These are phyloP conservation scores for Eurystomus glaucurus DNA, from an alignment of 2,797 vertebrate species.

Conservation along the genomic window DNA sequence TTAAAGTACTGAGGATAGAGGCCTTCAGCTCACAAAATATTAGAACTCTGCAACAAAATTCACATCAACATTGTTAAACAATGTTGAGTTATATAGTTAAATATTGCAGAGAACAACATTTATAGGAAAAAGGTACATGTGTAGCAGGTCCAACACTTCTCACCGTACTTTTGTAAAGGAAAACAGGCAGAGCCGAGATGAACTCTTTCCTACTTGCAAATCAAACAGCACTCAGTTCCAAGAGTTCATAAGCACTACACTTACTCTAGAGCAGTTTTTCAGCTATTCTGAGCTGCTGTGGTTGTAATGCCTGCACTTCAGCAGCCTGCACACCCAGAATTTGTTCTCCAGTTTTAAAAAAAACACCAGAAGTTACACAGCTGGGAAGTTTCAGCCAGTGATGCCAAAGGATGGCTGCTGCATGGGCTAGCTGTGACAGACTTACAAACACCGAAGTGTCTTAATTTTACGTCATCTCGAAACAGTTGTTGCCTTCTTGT, in stretches of 20 bases:
- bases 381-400: neutral
- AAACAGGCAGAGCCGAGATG: neutral
- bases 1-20: neutral
- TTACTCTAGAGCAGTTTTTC: neutral
- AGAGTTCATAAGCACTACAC: neutral
- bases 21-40: neutral
- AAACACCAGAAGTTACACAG: neutral
- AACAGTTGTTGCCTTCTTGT: neutral
- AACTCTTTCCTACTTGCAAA: neutral
- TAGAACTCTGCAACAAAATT: neutral
- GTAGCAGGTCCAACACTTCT: neutral
- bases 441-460: neutral
- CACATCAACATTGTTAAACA: neutral
- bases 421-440: neutral
- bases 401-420: neutral
- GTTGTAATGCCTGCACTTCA: neutral
- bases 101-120: neutral
- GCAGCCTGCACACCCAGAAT: neutral
- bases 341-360: neutral
- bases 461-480: neutral
- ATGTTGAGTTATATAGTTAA: neutral
- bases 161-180: neutral
- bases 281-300: neutral
- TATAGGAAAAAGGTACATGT: neutral
- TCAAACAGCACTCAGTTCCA: neutral